These are phyloP conservation scores for Brotula barbata DNA, from an alignment of 2,797 vertebrate genomes.

Conservation along the genomic window DNA sequence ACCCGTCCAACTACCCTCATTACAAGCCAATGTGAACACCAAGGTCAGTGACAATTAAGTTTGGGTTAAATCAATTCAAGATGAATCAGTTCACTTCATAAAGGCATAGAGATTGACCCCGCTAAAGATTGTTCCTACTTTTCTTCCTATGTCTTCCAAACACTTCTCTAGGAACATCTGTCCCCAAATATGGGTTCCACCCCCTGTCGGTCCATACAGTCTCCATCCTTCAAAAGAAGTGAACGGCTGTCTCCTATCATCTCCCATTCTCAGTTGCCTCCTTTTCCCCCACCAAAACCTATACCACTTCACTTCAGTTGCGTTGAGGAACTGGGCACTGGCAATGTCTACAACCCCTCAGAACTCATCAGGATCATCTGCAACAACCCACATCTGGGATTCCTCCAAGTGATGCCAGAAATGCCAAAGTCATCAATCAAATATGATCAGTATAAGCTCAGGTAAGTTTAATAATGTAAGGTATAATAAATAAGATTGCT, in stretches of 20 bases:
- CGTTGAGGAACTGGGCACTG: constrained; percentile 73
- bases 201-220: no score
- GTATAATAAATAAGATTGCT: background rate
- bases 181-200: constrained; percentile 30
- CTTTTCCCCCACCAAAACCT: constrained; percentile 23
- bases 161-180: constrained; percentile 43
- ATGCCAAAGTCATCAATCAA: constrained; percentile 74
- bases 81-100: no score
- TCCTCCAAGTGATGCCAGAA: constrained; percentile 77
- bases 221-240: no score
- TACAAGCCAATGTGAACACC: constrained; percentile 59
- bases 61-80: no score
- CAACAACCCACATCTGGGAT: constrained; percentile 78
- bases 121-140: no score
- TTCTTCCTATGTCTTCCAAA: no score
- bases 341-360: constrained; percentile 68
- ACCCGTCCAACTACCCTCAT: constrained; percentile 53
- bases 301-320: constrained; percentile 49
- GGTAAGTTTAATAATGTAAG: constrained; percentile 60
- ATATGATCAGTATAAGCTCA: constrained; percentile 78
- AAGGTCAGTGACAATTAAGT: constrained; percentile 20
- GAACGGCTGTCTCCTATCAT: constrained; percentile 30
- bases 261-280: constrained; percentile 15
- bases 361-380: constrained; percentile 74
- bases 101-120: no score